phyloP scores from a whole-genome alignment of 2,797 vertebrate genomes.

The Trematomus bernacchii region DNA sequence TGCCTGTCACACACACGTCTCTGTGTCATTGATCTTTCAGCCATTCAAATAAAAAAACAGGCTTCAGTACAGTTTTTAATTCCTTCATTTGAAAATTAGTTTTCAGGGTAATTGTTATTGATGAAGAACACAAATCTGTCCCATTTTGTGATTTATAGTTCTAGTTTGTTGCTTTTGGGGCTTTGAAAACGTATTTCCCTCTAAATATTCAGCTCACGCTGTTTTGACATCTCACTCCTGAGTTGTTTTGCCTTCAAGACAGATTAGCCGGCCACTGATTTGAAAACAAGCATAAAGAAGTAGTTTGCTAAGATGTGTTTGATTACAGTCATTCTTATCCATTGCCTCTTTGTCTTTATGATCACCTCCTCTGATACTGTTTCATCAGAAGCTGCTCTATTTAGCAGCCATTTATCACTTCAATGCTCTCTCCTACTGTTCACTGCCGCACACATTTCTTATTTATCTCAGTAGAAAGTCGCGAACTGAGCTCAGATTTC shows the following conservation, averaged over 20 bases:
- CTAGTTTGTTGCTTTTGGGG: constrained; percentile 13
- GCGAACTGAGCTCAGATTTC: constrained; percentile 52
- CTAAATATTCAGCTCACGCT: constrained; percentile 53
- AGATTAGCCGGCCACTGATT: constrained; percentile 49
- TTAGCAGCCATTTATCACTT: constrained; percentile 62
- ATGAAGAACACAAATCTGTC: constrained; percentile 2
- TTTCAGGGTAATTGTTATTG: constrained; percentile 23
- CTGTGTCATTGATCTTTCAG: neutral
- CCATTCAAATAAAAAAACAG: neutral
- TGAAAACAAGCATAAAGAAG: constrained; percentile 51
- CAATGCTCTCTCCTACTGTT: constrained; percentile 54
- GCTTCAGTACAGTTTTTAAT: neutral
- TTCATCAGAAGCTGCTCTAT: constrained; percentile 54
- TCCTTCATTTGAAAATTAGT: constrained; percentile 4
- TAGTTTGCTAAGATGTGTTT: constrained; percentile 60
- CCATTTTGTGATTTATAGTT: constrained; percentile 29
- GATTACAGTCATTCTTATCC: constrained; percentile 55
- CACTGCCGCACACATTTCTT: constrained; percentile 42
- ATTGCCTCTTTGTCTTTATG: constrained; percentile 40
- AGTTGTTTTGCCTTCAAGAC: constrained; percentile 63
- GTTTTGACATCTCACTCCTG: constrained; percentile 55
- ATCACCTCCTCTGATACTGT: constrained; percentile 44
- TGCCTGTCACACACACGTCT: neutral
- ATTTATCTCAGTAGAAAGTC: constrained; percentile 51
- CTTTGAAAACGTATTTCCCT: constrained; percentile 39